phyloP scores from a whole-genome alignment of 2,113 vertebrate genomes.

The Lophius piscatorius region DNA sequence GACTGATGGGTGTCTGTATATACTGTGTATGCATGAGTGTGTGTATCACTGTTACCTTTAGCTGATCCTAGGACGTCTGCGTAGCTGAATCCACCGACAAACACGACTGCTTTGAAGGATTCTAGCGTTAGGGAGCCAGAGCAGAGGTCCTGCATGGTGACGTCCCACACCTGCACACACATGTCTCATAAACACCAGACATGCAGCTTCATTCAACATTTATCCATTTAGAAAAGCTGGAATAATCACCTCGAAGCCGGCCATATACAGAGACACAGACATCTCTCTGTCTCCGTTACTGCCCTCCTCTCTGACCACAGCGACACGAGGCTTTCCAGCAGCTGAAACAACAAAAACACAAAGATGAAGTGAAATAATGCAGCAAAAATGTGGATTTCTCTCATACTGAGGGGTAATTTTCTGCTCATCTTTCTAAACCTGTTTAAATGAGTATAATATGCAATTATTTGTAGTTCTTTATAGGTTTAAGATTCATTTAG shows the following conservation, averaged over 20 bases:
- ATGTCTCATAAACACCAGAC: neutral
- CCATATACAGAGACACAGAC: conserved; percentile 85
- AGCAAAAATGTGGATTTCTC: neutral
- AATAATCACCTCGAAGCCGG: conserved; percentile 86
- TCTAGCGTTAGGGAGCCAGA: conserved; percentile 82
- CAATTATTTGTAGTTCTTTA: too few species aligned
- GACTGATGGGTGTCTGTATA: neutral
- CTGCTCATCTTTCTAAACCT: too few species aligned
- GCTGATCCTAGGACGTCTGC: conserved; percentile 92
- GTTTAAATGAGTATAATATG: too few species aligned
- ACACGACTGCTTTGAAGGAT: conserved; percentile 86
- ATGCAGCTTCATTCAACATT: neutral
- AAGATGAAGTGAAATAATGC: neutral
- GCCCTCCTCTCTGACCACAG: conserved; percentile 89
- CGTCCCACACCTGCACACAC: conserved; percentile 89
- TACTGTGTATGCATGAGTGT: neutral
- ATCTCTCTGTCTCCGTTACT: conserved; percentile 96
- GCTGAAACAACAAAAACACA: conserved; percentile 45
- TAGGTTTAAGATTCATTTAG: too few species aligned
- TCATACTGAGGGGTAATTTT: too few species aligned
- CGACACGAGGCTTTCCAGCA: conserved; percentile 78
- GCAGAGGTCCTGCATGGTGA: conserved; percentile 91
- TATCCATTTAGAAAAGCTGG: neutral
- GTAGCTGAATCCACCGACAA: conserved; percentile 94
- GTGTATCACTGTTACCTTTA: conserved; percentile 79